phyloP scores from a whole-genome alignment of 1,140 invertebrate genomes.

The Phymastichus coffea region DNA sequence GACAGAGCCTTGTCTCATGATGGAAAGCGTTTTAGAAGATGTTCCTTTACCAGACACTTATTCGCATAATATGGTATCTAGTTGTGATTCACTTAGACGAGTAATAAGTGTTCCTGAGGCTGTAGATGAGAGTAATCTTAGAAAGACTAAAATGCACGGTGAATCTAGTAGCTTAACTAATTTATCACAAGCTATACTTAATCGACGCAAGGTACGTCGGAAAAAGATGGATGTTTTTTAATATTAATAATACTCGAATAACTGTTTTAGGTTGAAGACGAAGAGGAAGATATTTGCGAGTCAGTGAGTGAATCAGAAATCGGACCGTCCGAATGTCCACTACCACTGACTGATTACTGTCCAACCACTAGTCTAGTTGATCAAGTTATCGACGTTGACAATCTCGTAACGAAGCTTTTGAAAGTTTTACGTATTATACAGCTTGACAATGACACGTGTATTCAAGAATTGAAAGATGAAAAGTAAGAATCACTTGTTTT shows the following conservation, averaged over 20 bases:
- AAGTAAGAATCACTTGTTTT: constrained; percentile 42
- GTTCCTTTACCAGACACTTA: constrained; percentile 65
- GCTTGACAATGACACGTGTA: constrained; percentile 66
- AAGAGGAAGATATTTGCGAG: constrained; percentile 51
- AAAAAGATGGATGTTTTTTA: neutral
- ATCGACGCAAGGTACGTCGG: constrained; percentile 44
- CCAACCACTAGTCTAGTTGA: constrained; percentile 62
- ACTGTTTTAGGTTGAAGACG: constrained; percentile 46
- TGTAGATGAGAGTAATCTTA: constrained; percentile 40
- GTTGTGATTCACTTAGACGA: constrained; percentile 54
- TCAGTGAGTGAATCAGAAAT: constrained; percentile 49
- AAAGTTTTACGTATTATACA: constrained; percentile 74
- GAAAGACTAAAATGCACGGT: constrained; percentile 38
- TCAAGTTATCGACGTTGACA: constrained; percentile 75
- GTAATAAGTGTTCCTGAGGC: constrained; percentile 49
- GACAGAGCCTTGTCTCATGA: constrained; percentile 77
- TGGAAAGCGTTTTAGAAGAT: constrained; percentile 71
- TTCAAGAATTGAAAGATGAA: constrained; percentile 63
- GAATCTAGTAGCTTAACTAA: constrained; percentile 51
- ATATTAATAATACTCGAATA: no score
- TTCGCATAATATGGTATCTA: constrained; percentile 69
- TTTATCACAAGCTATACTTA: constrained; percentile 51
- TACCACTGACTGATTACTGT: constrained; percentile 47
- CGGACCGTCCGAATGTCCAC: constrained; percentile 42
- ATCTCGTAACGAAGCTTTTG: constrained; percentile 70